Evolutionary conservation across 2,113 vertebrate species (phyloP).

Genomic region (Stomatorhinus ivindoensis): DNA sequence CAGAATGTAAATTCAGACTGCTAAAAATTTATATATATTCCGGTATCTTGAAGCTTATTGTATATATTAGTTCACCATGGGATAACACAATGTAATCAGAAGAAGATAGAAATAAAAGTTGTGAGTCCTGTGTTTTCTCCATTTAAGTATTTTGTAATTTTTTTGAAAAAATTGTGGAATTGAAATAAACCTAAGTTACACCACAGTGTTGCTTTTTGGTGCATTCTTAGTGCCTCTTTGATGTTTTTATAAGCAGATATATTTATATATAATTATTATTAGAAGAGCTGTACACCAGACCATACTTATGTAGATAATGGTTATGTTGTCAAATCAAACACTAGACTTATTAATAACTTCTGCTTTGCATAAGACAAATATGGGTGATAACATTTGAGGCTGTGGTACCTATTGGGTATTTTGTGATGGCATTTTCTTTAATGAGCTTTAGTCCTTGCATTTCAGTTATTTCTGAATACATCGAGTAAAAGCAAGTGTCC

Average conservation of each 20-base stretch:
- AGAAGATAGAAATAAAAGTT: slow-evolving; percentile 97
- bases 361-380: neutral
- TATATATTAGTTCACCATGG: slow-evolving; percentile 99
- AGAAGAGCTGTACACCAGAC: neutral
- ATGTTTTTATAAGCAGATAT: neutral
- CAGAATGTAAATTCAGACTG: slow-evolving; percentile 90
- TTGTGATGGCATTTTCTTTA: neutral
- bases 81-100: slow-evolving; percentile 98
- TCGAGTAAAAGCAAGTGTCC: neutral
- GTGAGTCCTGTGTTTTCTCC: slow-evolving; percentile 99
- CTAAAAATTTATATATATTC: slow-evolving; percentile 92
- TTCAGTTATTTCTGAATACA: neutral
- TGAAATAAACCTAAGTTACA: slow-evolving; percentile 99
- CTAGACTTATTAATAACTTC: neutral
- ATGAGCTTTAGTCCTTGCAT: neutral
- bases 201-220: slow-evolving; percentile 60
- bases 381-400: neutral
- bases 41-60: slow-evolving; percentile 99
- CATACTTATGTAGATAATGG: neutral
- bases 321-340: neutral
- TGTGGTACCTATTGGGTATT: neutral
- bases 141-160: slow-evolving; percentile 99
- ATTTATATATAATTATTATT: too few species aligned
- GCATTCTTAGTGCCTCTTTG: slow-evolving; percentile 32
- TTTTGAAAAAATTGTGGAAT: slow-evolving; percentile 99